Conservation (phyloP, 2,888 invertebrate genomes). For the Drosophila limbata region DNA sequence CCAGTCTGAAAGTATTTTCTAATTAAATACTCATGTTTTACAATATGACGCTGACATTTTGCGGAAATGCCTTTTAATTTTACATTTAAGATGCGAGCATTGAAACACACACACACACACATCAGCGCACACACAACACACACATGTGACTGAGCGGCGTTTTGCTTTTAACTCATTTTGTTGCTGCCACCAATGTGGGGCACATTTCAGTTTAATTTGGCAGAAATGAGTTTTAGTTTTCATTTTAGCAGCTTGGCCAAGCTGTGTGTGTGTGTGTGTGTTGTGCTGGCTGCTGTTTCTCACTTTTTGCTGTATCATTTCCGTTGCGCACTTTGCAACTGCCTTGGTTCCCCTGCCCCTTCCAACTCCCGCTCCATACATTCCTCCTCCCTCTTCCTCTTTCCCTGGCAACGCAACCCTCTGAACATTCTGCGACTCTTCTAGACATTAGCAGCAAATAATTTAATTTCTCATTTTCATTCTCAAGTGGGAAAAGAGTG, state of each 20-base stretch:
- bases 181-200: constrained; percentile 43
- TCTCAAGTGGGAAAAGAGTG: constrained; percentile 18
- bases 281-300: constrained; percentile 44
- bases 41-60: constrained; percentile 82
- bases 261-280: constrained; percentile 19
- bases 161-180: constrained; percentile 58
- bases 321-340: constrained; percentile 53
- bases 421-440: constrained; percentile 13
- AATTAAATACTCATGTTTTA: constrained; percentile 83
- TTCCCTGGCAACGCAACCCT: constrained; percentile 10
- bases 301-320: constrained; percentile 74
- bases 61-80: constrained; percentile 83
- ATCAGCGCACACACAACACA: constrained; percentile 17
- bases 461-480: constrained; percentile 77
- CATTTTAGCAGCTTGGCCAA: constrained; percentile 60
- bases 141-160: constrained; percentile 29
- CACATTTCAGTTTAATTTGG: constrained; percentile 80
- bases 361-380: neutral
- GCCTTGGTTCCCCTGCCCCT: constrained; percentile 1
- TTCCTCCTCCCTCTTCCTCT: neutral
- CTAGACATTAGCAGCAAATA: constrained; percentile 78
- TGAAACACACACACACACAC: constrained; percentile 13
- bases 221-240: constrained; percentile 82
- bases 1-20: constrained; percentile 75
- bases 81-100: constrained; percentile 67